These are phyloP conservation scores for Tipula helvola DNA, from an alignment of 2,888 invertebrate species.

Conservation along the genomic window DNA sequence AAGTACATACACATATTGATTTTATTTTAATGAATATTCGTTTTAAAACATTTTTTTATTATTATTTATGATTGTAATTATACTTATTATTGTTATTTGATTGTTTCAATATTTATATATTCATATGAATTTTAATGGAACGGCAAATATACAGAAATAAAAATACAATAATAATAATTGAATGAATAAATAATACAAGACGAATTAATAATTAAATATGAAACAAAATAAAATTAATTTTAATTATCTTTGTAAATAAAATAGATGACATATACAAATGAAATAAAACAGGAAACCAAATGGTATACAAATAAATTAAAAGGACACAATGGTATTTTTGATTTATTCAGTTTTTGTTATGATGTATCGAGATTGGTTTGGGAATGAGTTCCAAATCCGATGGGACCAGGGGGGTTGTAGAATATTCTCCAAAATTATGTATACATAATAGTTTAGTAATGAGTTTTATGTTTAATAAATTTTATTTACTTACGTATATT, in stretches of 20 bases:
- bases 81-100: not conserved
- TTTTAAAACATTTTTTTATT: not conserved
- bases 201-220: not conserved
- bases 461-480: not conserved
- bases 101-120: not conserved
- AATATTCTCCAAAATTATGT: not conserved
- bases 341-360: not conserved
- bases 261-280: not conserved
- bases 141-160: not conserved
- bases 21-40: not conserved
- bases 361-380: not conserved
- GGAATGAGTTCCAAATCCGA: not conserved
- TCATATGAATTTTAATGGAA: not conserved
- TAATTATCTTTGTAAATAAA: not conserved
- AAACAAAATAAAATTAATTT: not conserved
- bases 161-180: not conserved
- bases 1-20: not conserved
- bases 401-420: not conserved
- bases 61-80: not conserved
- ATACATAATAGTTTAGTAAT: not conserved
- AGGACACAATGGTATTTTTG: not conserved
- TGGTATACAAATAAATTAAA: not conserved
- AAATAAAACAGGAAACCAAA: not conserved
- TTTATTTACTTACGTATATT: not conserved
- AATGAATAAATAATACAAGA: not conserved